Evolutionary conservation across 1,140 invertebrate genomes (phyloP), one percentile per base, ranked within the genome.

Genomic region (Tetragnatha versicolor): DNA sequence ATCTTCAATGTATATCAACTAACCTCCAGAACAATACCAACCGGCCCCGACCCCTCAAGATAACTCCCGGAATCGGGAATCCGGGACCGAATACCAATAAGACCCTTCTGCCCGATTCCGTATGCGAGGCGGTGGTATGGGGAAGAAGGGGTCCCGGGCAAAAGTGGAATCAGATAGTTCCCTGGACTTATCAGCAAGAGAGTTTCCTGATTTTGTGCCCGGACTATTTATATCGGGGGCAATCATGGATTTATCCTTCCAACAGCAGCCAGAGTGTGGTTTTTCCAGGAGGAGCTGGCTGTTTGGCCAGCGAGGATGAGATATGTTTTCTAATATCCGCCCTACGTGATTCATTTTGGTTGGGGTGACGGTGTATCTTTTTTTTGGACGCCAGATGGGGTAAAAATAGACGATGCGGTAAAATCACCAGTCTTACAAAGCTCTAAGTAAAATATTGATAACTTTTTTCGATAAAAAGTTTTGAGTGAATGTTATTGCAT

Each of bases 111-210:
- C 12, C 42, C 20, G 20, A 17, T 47, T 2, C 12, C 12, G 12
- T 47, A 20, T 47, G 42, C 12, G 20, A 2, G 12, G 42, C 2
- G 42, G 1, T 1, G 20, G 12, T 29, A 33, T 31, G 27, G 27
- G 14, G 27, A 12, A 31, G 55, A 33, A 60, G 27, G 31, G 27
- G 39, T 33, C 29, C 14, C 29, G n/a, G 27, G 22, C 72, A 49
- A 63, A 75, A 75, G 37, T 75, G 72, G 72, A 49, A 75, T 75
- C 72, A 75, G 72, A 75, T 75, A 75, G 53, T 75, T n/a, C n/a
- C 72, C 39, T 49, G 42, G 55, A 63, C 58, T 75, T 75, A 75
- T 75, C 72, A 35, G 60, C 22, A 1, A 42, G 9, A 25, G 35
- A 9, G 37, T 73, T 73, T 58, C 22, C 69, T 73, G 51, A 73